Base-by-base conservation (phyloP, 2,888 invertebrate genomes). In the Drosophila prostipennis region DNA sequence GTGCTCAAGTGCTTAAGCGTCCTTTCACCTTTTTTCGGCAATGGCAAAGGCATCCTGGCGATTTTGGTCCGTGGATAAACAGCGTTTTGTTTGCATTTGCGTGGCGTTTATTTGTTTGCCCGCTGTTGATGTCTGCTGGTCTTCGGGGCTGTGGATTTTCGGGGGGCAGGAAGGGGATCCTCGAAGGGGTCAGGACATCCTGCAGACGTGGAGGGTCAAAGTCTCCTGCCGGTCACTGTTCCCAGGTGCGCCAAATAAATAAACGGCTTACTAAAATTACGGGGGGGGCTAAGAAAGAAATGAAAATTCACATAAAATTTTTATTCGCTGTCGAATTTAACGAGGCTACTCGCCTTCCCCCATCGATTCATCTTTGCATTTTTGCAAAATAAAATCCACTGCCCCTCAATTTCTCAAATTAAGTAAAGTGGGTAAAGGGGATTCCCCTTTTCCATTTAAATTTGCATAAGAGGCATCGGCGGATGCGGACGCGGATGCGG, bases 261-360 rank as follows among this genome's bases (percentile, higher is more conserved):
- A 71, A 79, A 68, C 16, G 60, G 43, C 64, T 40, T 48, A 84
- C 60, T 59, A 52, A 87, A 87, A 76, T 84, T 74, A 65, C 40
- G 67, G 48, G 29, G 48, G 29, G 48, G 19, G 48, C 55, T 46
- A 40, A 42, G 58, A 65, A 45, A 39, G 40, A 63, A 77, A 82
- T 79, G 69, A 64, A 74, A 88, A 82, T 82, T 75, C 72, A 64
- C 56, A 86, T 88, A 74, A 71, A 77, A 69, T 71, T 76, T 75
- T 68, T 77, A 83, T 77, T 67, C 72, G 37, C 53, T 88, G 72
- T 74, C 70, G 74, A 87, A 75, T 72, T 86, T 85, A 87, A 86
- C 86, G 88, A 82, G 80, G 57, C 70, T 70, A 57, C 65, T 29
- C 55, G 19, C 34, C 8, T 34, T 34, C 11, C 68, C 72, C 14